Conservation (phyloP, 2,888 invertebrate species). For the Pediacus dermestoides region DNA sequence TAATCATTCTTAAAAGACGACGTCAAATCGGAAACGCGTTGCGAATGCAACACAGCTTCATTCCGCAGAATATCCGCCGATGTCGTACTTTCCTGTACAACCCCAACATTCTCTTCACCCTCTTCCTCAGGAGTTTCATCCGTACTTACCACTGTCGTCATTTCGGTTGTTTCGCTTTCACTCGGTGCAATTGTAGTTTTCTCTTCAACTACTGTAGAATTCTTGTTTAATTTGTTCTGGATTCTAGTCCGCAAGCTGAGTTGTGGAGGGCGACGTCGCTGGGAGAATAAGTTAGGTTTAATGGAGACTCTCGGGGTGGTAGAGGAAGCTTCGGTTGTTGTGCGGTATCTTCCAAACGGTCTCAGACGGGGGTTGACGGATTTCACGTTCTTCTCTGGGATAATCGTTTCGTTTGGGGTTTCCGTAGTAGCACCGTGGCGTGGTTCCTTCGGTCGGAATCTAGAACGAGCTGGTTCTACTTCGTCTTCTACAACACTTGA, state of each 20-base stretch:
- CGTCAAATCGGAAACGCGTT: conserved; percentile 69
- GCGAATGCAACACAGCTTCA: conserved; percentile 57
- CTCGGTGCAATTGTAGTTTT: conserved; percentile 17
- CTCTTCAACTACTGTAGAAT: no score
- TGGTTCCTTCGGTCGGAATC: conserved; percentile 47
- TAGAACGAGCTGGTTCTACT: conserved; percentile 47
- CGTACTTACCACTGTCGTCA: conserved; percentile 18
- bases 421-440: conserved; percentile 29
- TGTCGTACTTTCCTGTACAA: conserved; percentile 21
- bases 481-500: conserved; percentile 40
- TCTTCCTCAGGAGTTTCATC: conserved; percentile 19
- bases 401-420: conserved; percentile 25
- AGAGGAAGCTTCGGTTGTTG: conserved; percentile 37
- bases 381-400: conserved; percentile 37
- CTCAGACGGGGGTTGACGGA: conserved; percentile 41
- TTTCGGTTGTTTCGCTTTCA: conserved; percentile 20
- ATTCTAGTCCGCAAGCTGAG: conserved; percentile 39
- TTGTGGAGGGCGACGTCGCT: conserved; percentile 39
- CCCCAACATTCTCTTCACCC: conserved; percentile 32
- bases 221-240: conserved; percentile 32
- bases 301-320: conserved; percentile 41
- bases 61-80: conserved; percentile 42
- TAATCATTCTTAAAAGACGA: conserved; percentile 70
- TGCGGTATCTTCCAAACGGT: conserved; percentile 40
- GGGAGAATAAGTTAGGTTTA: conserved; percentile 44